Evolutionary conservation across 23 tunicate species (phyloP).

Genomic region (Aplidium turbinatum): DNA sequence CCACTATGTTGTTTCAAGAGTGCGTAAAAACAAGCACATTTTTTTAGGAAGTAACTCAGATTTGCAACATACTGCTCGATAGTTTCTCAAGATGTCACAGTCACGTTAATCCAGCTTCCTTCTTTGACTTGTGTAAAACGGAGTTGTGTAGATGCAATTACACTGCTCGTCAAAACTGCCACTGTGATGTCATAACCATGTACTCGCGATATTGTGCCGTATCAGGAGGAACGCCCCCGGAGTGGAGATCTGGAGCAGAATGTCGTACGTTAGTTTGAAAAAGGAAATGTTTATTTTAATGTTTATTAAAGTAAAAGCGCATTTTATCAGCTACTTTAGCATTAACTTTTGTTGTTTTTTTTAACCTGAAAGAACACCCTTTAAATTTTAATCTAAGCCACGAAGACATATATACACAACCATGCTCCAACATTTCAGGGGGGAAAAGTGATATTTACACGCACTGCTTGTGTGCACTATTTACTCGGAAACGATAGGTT

Average conservation of each 20-base stretch:
- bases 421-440: no score
- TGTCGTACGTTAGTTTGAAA: conserved; percentile 68
- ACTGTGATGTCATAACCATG: conserved; percentile 35
- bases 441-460: no score
- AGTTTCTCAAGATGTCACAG: conserved; percentile 37
- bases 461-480: no score
- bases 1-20: no score
- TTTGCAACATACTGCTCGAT: conserved; percentile 53
- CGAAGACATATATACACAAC: no score
- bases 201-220: conserved; percentile 56
- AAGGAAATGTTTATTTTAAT: conserved; percentile 2
- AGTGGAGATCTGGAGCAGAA: conserved; percentile 38
- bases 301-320: no score
- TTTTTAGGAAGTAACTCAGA: conserved; percentile 20
- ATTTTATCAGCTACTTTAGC: no score
- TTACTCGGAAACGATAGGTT: no score
- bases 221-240: conserved; percentile 43
- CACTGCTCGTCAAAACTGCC: conserved; percentile 32
- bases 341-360: no score
- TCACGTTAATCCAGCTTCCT: conserved; percentile 38
- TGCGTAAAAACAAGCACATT: no score
- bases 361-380: no score
- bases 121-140: conserved; percentile 28
- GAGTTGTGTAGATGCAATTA: conserved; percentile 63
- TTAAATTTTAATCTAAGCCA: no score